Percentiles rank a stretch among this genome's conserved stretches.
Evolutionary conservation across 2,113 vertebrate species (phyloP).

Genomic region (Conger conger): DNA sequence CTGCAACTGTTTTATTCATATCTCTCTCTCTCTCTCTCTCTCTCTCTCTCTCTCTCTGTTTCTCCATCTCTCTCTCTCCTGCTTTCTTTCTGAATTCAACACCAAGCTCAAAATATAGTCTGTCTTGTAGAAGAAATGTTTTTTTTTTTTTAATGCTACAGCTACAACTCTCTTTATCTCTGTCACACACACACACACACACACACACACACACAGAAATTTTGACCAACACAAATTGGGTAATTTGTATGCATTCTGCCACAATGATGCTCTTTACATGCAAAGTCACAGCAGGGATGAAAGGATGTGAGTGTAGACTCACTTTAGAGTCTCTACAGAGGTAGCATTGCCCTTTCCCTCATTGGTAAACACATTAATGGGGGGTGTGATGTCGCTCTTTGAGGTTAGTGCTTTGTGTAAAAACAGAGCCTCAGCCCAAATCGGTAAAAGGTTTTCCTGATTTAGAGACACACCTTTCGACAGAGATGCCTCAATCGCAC

Average conservation of each 20-base stretch:
- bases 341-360: not conserved
- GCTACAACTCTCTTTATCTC: not conserved
- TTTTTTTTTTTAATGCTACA: no score
- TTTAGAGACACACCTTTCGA: not conserved
- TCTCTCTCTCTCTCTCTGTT: not conserved
- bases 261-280: not conserved
- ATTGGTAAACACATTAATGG: not conserved
- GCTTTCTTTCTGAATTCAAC: no score
- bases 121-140: no score
- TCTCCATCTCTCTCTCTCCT: no score
- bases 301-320: not conserved
- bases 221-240: not conserved
- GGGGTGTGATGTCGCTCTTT: not conserved
- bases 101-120: no score
- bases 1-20: not conserved
- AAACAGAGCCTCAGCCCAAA: not conserved
- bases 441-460: not conserved
- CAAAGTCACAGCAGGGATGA: not conserved
- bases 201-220: not conserved
- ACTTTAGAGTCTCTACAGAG: not conserved
- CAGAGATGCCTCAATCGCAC: not conserved
- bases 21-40: not conserved
- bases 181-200: no score
- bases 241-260: not conserved
- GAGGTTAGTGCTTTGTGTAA: not conserved